Evolutionary conservation across 2,113 vertebrate species (phyloP), one percentile per base, ranked within the genome.

Genomic region (Melanerpes aurifrons): DNA sequence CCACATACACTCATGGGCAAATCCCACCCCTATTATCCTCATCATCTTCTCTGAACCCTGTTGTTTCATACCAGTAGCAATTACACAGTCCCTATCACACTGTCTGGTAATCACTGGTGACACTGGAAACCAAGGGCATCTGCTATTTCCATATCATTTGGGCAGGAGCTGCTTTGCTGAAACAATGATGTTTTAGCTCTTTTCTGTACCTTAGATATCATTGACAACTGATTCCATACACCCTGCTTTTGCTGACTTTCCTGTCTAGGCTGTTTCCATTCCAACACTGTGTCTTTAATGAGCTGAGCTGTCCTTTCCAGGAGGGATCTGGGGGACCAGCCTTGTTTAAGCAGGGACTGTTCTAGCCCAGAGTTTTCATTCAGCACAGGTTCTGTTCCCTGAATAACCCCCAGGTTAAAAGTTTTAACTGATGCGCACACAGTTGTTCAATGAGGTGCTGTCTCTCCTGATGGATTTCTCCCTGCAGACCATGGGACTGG

Each of bases 351-450:
- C 74, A 80, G 81, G 72, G 62, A 64, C 83, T 87, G 32, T 53
- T 90, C 71, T n/a, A 61, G 64, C 48, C 53, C 11, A 18, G 47
- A 47, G 53, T 64, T 82, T 86, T 61, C 61, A 21, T 43, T 57
- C 68, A 77, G 79, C 59, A 53, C 57, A 80, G 29, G 32, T 37
- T 89, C 50, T 74, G 56, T 61, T 89, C n/a, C 20, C 61, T 13
- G 16, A 73, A 75, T 19, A 74, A 57, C 62, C 28, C 45, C 43
- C 6, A 0, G 22, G 50, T 25, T 53, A 53, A 79, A 75, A 93
- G 61, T 62, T 93, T 73, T 83, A 90, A 94, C 81, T 78, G 67
- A 94, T 56, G 68, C 71, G 74, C 32, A 77, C 47, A 82, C 29
- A 54, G 43, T 82, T 59, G 72, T 77, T 64, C 16, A 32, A 79